Evolutionary conservation across 2,113 vertebrate genomes (phyloP), one percentile per base, ranked within the genome.

Genomic region (Microcebus jonahi): DNA sequence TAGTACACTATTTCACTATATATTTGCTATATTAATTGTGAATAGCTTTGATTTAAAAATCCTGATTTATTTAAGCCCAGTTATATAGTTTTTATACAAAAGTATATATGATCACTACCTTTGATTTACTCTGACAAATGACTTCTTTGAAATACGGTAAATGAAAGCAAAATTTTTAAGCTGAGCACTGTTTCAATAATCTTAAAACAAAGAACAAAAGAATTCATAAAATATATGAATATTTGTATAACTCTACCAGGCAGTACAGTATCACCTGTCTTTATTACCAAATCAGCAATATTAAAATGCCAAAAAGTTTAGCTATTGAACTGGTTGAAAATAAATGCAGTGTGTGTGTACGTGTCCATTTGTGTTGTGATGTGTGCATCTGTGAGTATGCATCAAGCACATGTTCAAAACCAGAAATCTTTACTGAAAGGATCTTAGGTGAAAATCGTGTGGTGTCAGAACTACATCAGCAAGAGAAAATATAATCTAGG

Each of bases 211-310:
- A 90, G 11, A 91, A 85, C 48, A 65, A 71, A 65, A 48, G 84
- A 91, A 92, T 68, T 84, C 93, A 50, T 34, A 91, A 97, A 97
- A 90, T 97, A 98, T 96, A 98, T 84, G 90, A 76, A 5, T 96
- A 95, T 61, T 98, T 98, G 98, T 98, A 97, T 81, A 86, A 95
- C 21, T 95, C 48, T 96, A 96, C 93, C 90, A 0, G 71, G 96
- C 97, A 75, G 48, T 94, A 86, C 91, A 90, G 57, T 67, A 92
- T 42, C 85, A 97, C 77, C 91, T 97, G 89, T 67, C 93, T 96
- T 53, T 4, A 96, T 97, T 96, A 87, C 82, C 75, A 95, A 92
- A 93, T 75, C 82, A 91, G 50, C 59, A 92, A 55, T 80, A 18
- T 61, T 0, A 0, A 96, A 93, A 55, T 68, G 48, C 67, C 59